phyloP scores from a whole-genome alignment of 2,888 invertebrate genomes.

The Lacanobia wlatinum region DNA sequence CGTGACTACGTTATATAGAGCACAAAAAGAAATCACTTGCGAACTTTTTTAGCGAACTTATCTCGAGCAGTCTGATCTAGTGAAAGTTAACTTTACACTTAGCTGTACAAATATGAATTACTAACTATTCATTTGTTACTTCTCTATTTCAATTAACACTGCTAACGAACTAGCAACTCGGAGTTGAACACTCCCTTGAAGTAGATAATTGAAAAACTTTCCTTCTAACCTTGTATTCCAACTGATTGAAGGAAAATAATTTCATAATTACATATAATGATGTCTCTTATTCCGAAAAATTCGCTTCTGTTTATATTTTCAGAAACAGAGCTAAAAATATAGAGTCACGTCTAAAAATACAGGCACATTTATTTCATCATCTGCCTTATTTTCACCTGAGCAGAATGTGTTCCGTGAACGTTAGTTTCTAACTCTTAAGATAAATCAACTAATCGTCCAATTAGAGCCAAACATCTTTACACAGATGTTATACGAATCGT shows the following conservation, averaged over 20 bases:
- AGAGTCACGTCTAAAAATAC: conserved; percentile 33
- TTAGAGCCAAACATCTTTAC: conserved; percentile 73
- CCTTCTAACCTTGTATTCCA: conserved; percentile 37
- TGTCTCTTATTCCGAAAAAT: conserved; percentile 23
- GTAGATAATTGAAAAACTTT: conserved; percentile 56
- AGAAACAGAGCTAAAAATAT: conserved; percentile 23
- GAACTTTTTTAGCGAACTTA: conserved; percentile 78
- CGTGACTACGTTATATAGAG: conserved; percentile 82
- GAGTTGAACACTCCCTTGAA: conserved; percentile 47
- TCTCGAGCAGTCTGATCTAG: conserved; percentile 79
- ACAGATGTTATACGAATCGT: conserved; percentile 69
- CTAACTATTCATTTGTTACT: conserved; percentile 54
- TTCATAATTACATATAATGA: conserved; percentile 30
- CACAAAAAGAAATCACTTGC: conserved; percentile 82
- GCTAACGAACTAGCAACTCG: conserved; percentile 37
- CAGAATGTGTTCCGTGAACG: conserved; percentile 55
- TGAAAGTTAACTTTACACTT: conserved; percentile 81
- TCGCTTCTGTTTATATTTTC: conserved; percentile 38
- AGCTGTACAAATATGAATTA: conserved; percentile 62
- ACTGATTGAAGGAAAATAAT: conserved; percentile 44
- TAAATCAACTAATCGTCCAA: conserved; percentile 73
- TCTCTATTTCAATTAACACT: conserved; percentile 56
- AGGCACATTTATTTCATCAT: conserved; percentile 54
- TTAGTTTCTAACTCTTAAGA: conserved; percentile 70
- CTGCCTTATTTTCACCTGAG: conserved; percentile 64